Evolutionary conservation across 2,113 vertebrate species (phyloP), one percentile per base, ranked within the genome.

Genomic region (Dipodomys ordii): DNA sequence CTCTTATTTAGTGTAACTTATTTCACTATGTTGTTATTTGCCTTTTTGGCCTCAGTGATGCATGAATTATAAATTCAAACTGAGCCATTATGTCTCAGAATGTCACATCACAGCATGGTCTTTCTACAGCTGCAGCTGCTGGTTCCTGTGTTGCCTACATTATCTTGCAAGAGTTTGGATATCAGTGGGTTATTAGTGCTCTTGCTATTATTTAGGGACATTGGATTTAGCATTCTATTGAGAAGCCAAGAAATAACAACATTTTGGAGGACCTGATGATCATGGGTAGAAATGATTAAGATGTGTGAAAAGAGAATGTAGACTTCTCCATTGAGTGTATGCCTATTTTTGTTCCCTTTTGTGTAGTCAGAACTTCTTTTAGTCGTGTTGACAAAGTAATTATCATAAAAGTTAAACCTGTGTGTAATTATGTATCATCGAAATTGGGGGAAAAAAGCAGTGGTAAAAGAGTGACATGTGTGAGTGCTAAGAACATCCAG

Each of bases 31-130:
- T 73, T 73, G 10, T 73, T 74, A 64, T 68, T 88, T 57, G 46
- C 44, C 27, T 74, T 88, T 92, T 88, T 68, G n/a, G 10, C 46
- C 27, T 90, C 69, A 92, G 25, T 69, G 44, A 85, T 94, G 30
- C 27, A 69, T 83, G 7, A 79, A 80, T 89, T 91, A 5, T 91
- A 64, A 87, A 74, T 93, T 91, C 69, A 82, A 62, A 85, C 46
- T 68, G 53, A 95, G 44, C 28, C 39, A 80, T 64, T 87, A 12
- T 91, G 49, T 93, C 30, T 93, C 68, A 80, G 32, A 83, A 90
- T 90, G 67, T 87, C 62, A 32, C 49, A 22, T 71, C 13, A 0
- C 62, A 77, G 32, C 27, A 49, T 77, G 49, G 12, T 79, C 25
- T 62, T 80, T n/a, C 67, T 72, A 30, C 5, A 89, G 28, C 1